Percentiles rank a stretch among this genome's conserved stretches.
Conservation (phyloP, 2,888 invertebrate genomes). For the Tortricodes alternella region DNA sequence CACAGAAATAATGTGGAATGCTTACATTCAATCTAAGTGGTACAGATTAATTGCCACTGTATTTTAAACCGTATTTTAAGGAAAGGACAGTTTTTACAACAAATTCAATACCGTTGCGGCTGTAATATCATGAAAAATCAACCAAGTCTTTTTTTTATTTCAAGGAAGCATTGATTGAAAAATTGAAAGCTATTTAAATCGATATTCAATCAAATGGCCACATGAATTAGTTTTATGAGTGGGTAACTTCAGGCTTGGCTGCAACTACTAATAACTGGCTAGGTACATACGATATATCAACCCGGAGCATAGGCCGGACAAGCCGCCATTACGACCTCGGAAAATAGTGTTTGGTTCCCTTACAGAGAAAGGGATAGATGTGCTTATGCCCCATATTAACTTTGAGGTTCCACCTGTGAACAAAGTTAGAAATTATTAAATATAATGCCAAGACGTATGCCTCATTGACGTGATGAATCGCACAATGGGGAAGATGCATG, state of each 20-base stretch:
- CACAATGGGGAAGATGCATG: too few species aligned
- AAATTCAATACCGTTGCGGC: conserved; percentile 50
- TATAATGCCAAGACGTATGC: too few species aligned
- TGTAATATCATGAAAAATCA: conserved; percentile 67
- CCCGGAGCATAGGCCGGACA: background rate
- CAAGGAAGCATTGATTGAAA: too few species aligned
- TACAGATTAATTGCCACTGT: conserved; percentile 39
- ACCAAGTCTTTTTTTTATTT: conserved; percentile 46
- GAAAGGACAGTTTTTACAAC: conserved; percentile 67
- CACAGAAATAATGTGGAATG: conserved; percentile 60
- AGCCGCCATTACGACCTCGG: too few species aligned
- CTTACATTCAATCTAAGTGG: conserved; percentile 54
- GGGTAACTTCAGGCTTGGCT: conserved; percentile 45
- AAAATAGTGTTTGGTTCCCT: too few species aligned
- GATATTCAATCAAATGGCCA: too few species aligned
- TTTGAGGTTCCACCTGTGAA: too few species aligned
- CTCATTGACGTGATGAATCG: too few species aligned
- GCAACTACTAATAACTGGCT: conserved; percentile 55
- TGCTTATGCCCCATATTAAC: too few species aligned
- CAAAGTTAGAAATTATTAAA: too few species aligned
- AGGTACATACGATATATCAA: conserved; percentile 32
- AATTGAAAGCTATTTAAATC: too few species aligned
- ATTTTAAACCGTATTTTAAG: conserved; percentile 41
- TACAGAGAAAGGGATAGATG: too few species aligned
- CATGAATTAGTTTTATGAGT: background rate